These are phyloP conservation scores for Dolichomitus sp. DNA, from an alignment of 2,888 invertebrate genomes.

Conservation along the genomic window DNA sequence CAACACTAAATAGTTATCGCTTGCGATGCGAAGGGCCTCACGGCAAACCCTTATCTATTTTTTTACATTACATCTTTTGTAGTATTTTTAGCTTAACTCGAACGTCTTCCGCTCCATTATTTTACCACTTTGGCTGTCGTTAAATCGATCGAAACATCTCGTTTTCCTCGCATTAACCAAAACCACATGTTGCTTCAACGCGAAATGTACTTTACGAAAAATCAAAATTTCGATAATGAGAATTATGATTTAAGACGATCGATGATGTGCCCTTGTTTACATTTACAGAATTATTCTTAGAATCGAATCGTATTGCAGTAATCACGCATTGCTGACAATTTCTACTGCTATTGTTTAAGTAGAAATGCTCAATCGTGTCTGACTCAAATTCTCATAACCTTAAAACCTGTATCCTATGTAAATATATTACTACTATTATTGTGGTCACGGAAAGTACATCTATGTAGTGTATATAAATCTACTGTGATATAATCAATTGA, in stretches of 20 bases:
- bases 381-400: conserved; percentile 43
- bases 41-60: conserved; percentile 68
- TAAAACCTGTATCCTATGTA: conserved; percentile 10
- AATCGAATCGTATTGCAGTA: not conserved
- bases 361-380: conserved; percentile 13
- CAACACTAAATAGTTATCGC: not conserved
- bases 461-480: too few species aligned
- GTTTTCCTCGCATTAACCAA: conserved; percentile 10
- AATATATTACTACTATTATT: not conserved
- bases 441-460: too few species aligned
- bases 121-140: not conserved
- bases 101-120: not conserved
- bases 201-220: not conserved
- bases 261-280: not conserved
- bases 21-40: conserved; percentile 67
- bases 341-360: conserved; percentile 5
- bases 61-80: conserved; percentile 42
- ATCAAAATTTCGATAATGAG: not conserved
- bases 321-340: not conserved
- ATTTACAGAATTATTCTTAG: not conserved
- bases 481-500: too few species aligned
- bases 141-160: conserved; percentile 5
- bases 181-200: conserved; percentile 61
- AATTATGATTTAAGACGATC: not conserved
- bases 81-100: conserved; percentile 49